Evolutionary conservation across 2,797 vertebrate genomes (phyloP).

Genomic region (Pyrocephalus nanus): DNA sequence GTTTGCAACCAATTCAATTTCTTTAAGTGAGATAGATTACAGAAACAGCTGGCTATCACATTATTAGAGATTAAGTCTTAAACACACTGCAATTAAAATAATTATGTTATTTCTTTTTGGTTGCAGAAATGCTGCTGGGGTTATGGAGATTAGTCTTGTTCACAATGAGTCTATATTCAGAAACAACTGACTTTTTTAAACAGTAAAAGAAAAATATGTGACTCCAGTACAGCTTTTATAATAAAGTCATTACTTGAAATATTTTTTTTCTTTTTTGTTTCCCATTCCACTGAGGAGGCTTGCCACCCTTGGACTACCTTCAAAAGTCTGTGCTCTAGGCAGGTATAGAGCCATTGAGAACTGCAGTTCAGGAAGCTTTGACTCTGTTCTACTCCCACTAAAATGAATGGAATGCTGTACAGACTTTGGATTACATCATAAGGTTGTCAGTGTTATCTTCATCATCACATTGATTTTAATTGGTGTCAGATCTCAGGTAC

Average conservation of each 20-base stretch:
- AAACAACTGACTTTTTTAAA: not conserved
- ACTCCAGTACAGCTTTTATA: not conserved
- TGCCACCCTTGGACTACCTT: not conserved
- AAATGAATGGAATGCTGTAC: not conserved
- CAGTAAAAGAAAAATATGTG: not conserved
- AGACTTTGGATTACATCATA: not conserved
- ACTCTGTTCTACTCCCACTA: not conserved
- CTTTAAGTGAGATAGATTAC: slow-evolving; percentile 60
- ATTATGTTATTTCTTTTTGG: slow-evolving; percentile 23
- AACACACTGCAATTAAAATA: slow-evolving; percentile 62
- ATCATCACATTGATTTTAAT: not conserved
- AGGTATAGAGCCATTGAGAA: not conserved
- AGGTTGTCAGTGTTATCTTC: not conserved
- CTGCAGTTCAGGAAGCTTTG: not conserved
- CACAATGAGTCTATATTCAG: not conserved
- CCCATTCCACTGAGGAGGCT: not conserved
- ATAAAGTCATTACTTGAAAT: not conserved
- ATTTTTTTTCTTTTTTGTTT: not conserved
- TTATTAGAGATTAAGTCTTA: slow-evolving; percentile 64
- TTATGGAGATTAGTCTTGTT: not conserved
- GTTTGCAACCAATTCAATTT: slow-evolving; percentile 52
- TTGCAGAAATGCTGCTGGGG: not conserved
- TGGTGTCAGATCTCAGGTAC: not conserved
- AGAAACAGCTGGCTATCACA: slow-evolving; percentile 54
- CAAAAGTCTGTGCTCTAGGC: not conserved